phyloP scores from a whole-genome alignment of 2,797 vertebrate genomes.

The Sebastes hopkinsi region DNA sequence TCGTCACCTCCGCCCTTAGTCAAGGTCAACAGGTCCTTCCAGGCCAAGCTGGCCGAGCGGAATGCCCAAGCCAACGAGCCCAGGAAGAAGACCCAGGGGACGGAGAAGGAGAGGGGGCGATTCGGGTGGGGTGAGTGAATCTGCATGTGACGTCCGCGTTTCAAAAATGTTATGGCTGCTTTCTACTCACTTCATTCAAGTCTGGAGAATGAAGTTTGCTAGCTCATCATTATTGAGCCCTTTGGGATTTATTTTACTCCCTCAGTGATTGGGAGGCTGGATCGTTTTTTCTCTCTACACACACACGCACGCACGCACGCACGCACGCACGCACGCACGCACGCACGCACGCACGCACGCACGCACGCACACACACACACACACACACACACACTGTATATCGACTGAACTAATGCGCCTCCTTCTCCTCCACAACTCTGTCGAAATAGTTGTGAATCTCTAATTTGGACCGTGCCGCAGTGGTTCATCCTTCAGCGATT shows the following conservation, averaged over 20 bases:
- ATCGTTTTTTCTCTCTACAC: not conserved
- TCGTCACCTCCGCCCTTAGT: slow-evolving; percentile 35
- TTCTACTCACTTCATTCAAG: not conserved
- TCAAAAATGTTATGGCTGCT: not conserved
- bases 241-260: not conserved
- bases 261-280: not conserved
- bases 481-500: slow-evolving; percentile 36
- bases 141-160: not conserved
- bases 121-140: slow-evolving; percentile 84
- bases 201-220: not conserved
- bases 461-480: slow-evolving; percentile 25
- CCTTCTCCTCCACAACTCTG: not conserved
- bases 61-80: slow-evolving; percentile 76
- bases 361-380: rapidly evolving
- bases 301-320: not conserved
- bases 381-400: not conserved
- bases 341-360: too few relatives aligned
- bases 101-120: slow-evolving; percentile 78
- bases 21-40: slow-evolving; percentile 79
- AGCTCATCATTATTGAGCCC: not conserved
- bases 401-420: not conserved
- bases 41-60: slow-evolving; percentile 82
- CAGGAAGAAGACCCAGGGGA: slow-evolving; percentile 73
- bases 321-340: too few relatives aligned
- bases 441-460: slow-evolving; percentile 6